Evolutionary conservation across 37 sponge, comb jelly and placozoan species (phyloP).

Genomic region (Chondrilla cf. caribensis): DNA sequence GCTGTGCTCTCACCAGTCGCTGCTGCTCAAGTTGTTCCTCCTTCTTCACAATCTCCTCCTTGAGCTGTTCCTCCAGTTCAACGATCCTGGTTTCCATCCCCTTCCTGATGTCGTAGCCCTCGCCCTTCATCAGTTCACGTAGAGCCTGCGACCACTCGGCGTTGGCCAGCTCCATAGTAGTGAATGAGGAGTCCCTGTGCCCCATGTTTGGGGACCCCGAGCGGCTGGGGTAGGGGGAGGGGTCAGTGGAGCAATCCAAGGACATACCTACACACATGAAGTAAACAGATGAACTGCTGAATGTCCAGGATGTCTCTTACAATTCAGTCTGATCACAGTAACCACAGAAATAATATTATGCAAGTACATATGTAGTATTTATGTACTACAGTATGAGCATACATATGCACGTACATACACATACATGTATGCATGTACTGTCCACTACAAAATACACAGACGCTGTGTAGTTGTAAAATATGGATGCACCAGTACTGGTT

Average conservation of each 20-base stretch:
- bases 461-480: background rate
- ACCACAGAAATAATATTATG: no score
- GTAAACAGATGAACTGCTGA: no score
- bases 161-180: slow-evolving; percentile 9
- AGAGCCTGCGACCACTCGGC: slow-evolving; percentile 86
- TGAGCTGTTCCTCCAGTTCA: slow-evolving; percentile 58
- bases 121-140: slow-evolving; percentile 66
- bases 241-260: background rate
- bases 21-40: slow-evolving; percentile 60
- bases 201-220: background rate
- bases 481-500: no score
- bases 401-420: background rate
- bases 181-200: background rate
- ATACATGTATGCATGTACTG: background rate
- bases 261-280: no score
- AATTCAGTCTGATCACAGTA: no score
- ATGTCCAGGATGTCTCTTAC: no score
- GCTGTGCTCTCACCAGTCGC: slow-evolving; percentile 36
- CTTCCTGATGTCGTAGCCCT: slow-evolving; percentile 66
- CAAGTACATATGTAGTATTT: no score
- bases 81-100: slow-evolving; percentile 59
- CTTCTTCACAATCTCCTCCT: slow-evolving; percentile 2
- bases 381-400: no score
- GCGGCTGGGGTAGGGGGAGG: slow-evolving; percentile 12
- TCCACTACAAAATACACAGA: background rate